These are phyloP conservation scores for Lasioglossum baleicum DNA, from an alignment of 1,140 invertebrate species.

Conservation along the genomic window DNA sequence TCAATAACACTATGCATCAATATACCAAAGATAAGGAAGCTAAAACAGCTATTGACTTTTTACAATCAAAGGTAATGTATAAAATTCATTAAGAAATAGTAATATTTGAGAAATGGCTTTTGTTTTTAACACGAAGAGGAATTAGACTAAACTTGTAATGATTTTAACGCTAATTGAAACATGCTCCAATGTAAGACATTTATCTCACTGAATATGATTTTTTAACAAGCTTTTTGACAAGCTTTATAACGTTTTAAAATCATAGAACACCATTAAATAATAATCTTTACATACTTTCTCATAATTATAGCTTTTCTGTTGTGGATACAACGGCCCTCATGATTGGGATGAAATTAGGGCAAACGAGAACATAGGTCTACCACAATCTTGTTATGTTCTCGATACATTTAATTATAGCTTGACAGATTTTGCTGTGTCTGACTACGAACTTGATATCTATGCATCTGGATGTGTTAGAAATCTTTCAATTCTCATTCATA, in stretches of 20 bases:
- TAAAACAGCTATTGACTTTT: constrained; percentile 82
- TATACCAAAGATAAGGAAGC: constrained; percentile 81
- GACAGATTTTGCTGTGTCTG: constrained; percentile 21
- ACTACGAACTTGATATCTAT: constrained; percentile 75
- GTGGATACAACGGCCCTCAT: constrained; percentile 82
- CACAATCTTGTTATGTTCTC: constrained; percentile 80
- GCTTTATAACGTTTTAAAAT: neutral
- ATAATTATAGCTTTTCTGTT: constrained; percentile 85
- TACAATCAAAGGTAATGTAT: constrained; percentile 83
- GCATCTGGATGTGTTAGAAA: constrained; percentile 84
- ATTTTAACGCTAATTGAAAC: too few species aligned
- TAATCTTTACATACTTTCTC: constrained; percentile 1
- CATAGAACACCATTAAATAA: too few species aligned
- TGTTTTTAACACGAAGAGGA: too few species aligned
- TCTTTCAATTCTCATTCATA: constrained; percentile 84
- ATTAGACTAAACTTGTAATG: too few species aligned
- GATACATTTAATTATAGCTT: constrained; percentile 57
- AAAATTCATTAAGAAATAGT: neutral
- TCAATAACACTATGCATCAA: constrained; percentile 80
- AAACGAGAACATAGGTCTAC: constrained; percentile 70
- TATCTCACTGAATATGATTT: too few species aligned
- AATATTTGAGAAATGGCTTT: neutral
- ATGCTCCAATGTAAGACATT: too few species aligned
- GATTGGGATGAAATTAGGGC: constrained; percentile 83
- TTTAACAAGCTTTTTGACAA: too few species aligned